Base-by-base conservation (phyloP, 2,888 invertebrate genomes). In the Protodeltote pygarga region DNA sequence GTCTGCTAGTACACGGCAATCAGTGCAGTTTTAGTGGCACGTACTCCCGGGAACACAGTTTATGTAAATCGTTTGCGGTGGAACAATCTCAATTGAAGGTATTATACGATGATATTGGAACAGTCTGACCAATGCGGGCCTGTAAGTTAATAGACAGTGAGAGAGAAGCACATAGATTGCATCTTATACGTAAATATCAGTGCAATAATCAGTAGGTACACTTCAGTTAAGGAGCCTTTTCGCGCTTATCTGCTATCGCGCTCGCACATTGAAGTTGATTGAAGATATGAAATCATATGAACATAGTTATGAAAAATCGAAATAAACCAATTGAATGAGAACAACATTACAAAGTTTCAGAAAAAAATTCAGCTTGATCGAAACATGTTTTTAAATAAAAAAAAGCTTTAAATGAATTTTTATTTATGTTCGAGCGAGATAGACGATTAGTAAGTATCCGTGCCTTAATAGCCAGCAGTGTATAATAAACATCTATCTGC, bases 41-140 rank as follows among this genome's bases (percentile, higher is more conserved):
- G 76, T 77, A 73, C 70, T 60, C 39, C 53, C 49, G 61, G 48
- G 64, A 69, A 73, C 74, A 70, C 77, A 74, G 80, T 79, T 83
- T 82, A 85, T 85, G 84, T 79, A 83, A 82, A 84, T 81, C 65
- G 59, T 35, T 42, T 69, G 71, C 66, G 67, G 63, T 50, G 62
- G 66, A 71, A 71, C 78, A 69, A 73, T 78, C 77, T 73, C 79
- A 72, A 80, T 81, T 73, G 77, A 59, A 46, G 65, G 73, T 73
- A 75, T 79, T 75, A 78, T 65, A 64, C 70, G 50, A 71, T 73
- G 72, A 75, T 80, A 79, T 77, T 75, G 78, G 73, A 73, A 70
- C 65, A 70, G 66, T 64, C 71, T 59, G 62, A 60, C 55, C 55
- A 60, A 60, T 53, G 51, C 42, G 47, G 46, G 48, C 54, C 61